Evolutionary conservation across 2,888 invertebrate species (phyloP), one percentile per base, ranked within the genome.

Genomic region (Seira musarum): DNA sequence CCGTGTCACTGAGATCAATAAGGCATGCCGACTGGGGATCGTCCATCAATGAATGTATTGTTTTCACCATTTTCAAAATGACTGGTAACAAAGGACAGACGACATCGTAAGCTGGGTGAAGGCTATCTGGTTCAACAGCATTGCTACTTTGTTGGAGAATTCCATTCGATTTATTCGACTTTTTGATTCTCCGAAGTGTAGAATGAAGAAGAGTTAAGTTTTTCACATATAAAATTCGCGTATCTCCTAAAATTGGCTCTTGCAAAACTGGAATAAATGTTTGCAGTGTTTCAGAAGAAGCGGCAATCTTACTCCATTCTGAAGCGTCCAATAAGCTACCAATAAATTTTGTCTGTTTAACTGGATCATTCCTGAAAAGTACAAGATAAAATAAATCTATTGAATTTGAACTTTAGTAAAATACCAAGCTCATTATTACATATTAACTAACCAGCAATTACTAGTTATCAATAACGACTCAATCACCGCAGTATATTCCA

Each of bases 381-480:
- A 30, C 3, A 30, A 30, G 30, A n/a, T n/a, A 67, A 73, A 64
- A 71, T 57, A 35, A 22, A 10, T 22, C 2, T 13, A 13, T 17
- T 17, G 5, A 61, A 57, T 19, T 69, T 69, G 13, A 10, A 46
- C 46, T 46, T 46, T 46, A 10, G 46, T n/a, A n/a, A n/a, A n/a
- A n/a, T n/a, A n/a, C n/a, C n/a, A n/a, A n/a, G n/a, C n/a, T n/a
- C n/a, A n/a, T n/a, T n/a, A n/a, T n/a, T n/a, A n/a, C n/a, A n/a
- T n/a, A 61, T 13, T 3, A 15, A 35, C 71, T 68, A 70, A 85
- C 86, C 85, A 85, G 61, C 72, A 61, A 74, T 86, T 85, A 25
- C 85, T 85, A 0, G 80, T 80, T n/a, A 86, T 74, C 8, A 86
- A 25, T 46, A 86, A 64, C 2, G 84, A 65, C 63, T 86, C 86